Conservation (phyloP, 2,797 vertebrate genomes). For the Amniataba percoides region DNA sequence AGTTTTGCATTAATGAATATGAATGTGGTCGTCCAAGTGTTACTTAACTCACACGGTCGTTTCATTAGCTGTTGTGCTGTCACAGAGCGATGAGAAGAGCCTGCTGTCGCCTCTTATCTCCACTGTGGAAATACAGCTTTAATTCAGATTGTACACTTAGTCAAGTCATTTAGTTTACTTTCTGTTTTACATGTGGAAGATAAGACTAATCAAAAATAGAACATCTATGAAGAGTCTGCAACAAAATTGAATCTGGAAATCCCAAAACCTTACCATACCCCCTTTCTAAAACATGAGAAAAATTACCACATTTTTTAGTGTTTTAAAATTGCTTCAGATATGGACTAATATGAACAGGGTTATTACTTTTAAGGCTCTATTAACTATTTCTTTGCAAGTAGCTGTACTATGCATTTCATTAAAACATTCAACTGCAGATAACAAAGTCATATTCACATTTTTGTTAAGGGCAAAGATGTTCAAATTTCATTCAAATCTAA, state of each 20-base stretch:
- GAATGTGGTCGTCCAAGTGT: slow-evolving; percentile 70
- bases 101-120: slow-evolving; percentile 27
- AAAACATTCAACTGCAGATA: not conserved
- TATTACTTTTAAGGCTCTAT: not conserved
- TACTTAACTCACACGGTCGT: slow-evolving; percentile 57
- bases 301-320: not conserved
- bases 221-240: not conserved
- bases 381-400: not conserved
- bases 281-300: not conserved
- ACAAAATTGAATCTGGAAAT: slow-evolving; percentile 21
- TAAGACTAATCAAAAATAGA: slow-evolving; percentile 26
- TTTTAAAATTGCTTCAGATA: slow-evolving; percentile 8
- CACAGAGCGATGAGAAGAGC: slow-evolving; percentile 41
- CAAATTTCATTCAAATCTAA: not conserved
- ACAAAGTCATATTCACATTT: not conserved
- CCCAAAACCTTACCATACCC: not conserved
- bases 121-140: slow-evolving; percentile 36
- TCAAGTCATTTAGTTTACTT: slow-evolving; percentile 36
- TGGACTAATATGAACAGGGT: not conserved
- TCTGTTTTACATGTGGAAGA: slow-evolving; percentile 18
- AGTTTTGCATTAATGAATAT: slow-evolving; percentile 73
- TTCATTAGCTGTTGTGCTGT: slow-evolving; percentile 54
- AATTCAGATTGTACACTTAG: slow-evolving; percentile 35
- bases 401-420: not conserved
- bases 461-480: not conserved